A percentile compares a stretch with the other conserved stretches of the same genome.
Evolutionary conservation across 2,113 vertebrate species (phyloP).

Genomic region (Salvator merianae): DNA sequence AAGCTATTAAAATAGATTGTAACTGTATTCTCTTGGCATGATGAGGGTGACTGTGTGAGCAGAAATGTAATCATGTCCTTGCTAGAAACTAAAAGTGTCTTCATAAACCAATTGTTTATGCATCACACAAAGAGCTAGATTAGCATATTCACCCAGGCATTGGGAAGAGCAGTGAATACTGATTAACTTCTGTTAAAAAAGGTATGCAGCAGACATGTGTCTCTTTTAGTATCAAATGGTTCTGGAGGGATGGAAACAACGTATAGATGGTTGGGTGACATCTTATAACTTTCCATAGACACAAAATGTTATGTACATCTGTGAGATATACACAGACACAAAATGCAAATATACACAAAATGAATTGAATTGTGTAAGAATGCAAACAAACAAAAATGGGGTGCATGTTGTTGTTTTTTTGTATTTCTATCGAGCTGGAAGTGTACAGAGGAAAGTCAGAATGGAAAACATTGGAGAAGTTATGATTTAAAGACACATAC

Average conservation of each 20-base stretch:
- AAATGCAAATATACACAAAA: too few relatives aligned
- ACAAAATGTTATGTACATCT: not conserved
- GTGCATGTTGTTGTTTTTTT: too few relatives aligned
- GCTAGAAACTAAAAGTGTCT: constrained; percentile 22
- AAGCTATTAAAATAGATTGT: constrained; percentile 43
- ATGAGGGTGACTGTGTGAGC: constrained; percentile 30
- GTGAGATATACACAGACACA: too few relatives aligned
- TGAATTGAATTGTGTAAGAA: too few relatives aligned
- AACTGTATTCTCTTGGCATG: constrained; percentile 31
- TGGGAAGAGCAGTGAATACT: not conserved
- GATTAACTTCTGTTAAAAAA: not conserved
- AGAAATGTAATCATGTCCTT: constrained; percentile 35
- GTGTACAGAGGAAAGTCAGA: too few relatives aligned
- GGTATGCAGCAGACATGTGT: not conserved
- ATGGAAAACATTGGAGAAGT: too few relatives aligned
- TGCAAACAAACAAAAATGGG: too few relatives aligned
- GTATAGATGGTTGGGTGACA: not conserved
- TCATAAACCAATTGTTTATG: constrained; percentile 34
- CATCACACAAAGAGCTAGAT: constrained; percentile 9
- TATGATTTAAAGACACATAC: too few relatives aligned
- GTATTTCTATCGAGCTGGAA: too few relatives aligned
- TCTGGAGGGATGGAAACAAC: not conserved
- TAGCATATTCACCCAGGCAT: not conserved
- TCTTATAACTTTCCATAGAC: not conserved
- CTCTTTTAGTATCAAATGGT: not conserved